Evolutionary conservation across 2,113 vertebrate species (phyloP), one percentile per base, ranked within the genome.

Genomic region (Recurvirostra avosetta): DNA sequence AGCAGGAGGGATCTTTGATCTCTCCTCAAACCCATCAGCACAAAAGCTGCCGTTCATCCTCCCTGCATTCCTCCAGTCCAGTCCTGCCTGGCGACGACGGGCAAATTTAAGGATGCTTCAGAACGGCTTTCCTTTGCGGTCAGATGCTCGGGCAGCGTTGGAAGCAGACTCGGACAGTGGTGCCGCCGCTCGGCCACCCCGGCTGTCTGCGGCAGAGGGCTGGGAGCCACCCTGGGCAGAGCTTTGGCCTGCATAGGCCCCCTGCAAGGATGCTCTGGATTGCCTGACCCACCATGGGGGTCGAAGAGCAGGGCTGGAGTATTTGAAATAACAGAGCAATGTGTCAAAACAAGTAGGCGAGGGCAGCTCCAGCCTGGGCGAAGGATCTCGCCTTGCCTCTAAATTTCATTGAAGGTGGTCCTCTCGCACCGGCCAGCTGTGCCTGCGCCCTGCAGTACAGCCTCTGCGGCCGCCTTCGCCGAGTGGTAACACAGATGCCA

Each of bases 1-100:
- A 79, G 90, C 5, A 19, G 5, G 74, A 16, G 30, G 67, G 58
- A 90, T 58, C 92, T 96, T 94, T 93, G 82, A 77, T 96, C 67
- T 90, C 56, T 53, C 22, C 93, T 32, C 58, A 25, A 6, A 30
- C 0, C 4, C 53, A 29, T 20, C 86, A 47, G 89, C 68, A 32
- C 76, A 40, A 49, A 68, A 65, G 29, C 38, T 40, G 14, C 88
- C 0, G 0, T 66, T 38, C 79, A 26, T 18, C 68, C 47, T 93
- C 55, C 52, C 82, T 5, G 55, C 82, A 30, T 94, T 96, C 92
- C 90, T 92, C 30, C 72, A 5, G 25, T 25, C 68, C 71, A 1
- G 0, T 30, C 85, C 76, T 14, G 36, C 86, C 67, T 7, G 63
- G 71, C 6, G 0, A 55, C 0, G 0, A 41, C 8, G 6, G 61